A percentile compares a stretch with the other conserved stretches of the same genome.
Conservation (phyloP, 2,888 invertebrate genomes). For the Chrysolina haemoptera region DNA sequence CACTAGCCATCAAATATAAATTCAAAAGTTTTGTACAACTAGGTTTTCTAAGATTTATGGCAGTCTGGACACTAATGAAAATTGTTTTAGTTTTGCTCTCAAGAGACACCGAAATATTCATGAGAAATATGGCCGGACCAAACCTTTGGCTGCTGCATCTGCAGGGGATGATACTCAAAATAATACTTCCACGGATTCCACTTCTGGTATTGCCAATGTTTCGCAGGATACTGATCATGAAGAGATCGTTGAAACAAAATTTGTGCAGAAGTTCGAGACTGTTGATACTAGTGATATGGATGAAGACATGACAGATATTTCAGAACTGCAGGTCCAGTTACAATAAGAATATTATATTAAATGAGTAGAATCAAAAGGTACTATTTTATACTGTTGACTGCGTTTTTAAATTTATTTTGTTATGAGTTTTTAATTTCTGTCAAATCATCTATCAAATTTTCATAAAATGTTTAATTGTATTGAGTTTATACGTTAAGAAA, state of each 20-base stretch:
- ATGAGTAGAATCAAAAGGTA: conserved; percentile 26
- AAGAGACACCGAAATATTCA: conserved; percentile 90
- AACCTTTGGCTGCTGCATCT: conserved; percentile 67
- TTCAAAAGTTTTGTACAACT: too few species aligned
- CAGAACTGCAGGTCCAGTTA: conserved; percentile 67
- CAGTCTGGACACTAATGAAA: too few species aligned
- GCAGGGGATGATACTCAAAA: conserved; percentile 57
- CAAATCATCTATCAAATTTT: conserved; percentile 18
- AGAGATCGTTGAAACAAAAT: conserved; percentile 64
- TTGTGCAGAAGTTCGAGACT: conserved; percentile 64
- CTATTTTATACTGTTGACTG: conserved; percentile 27
- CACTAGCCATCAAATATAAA: too few species aligned
- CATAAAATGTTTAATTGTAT: conserved; percentile 3
- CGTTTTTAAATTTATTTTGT: conserved; percentile 25
- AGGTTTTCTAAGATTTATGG: too few species aligned
- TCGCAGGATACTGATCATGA: conserved; percentile 58
- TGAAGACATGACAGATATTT: conserved; percentile 67
- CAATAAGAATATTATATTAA: conserved; percentile 56
- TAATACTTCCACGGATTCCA: conserved; percentile 50
- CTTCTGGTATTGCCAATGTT: conserved; percentile 47
- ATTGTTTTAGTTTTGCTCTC: conserved; percentile 76
- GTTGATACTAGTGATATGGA: conserved; percentile 61
- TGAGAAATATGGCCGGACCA: conserved; percentile 84
- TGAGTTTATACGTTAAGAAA: neutral
- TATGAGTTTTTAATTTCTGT: conserved; percentile 29